phyloP scores from a whole-genome alignment of 2,888 invertebrate species.

The Drosophila hamatofila region DNA sequence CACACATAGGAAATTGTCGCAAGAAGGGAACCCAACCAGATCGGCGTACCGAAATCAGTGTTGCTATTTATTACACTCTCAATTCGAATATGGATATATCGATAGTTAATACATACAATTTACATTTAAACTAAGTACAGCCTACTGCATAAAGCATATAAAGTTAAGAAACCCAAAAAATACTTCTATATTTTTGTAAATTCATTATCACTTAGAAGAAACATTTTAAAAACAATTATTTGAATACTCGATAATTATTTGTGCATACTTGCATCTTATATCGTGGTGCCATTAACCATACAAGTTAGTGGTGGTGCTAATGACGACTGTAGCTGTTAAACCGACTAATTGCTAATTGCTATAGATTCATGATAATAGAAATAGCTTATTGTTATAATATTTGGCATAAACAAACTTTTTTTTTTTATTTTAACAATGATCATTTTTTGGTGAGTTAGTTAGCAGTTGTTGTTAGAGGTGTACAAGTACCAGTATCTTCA shows the following conservation, averaged over 20 bases:
- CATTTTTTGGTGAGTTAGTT: no score
- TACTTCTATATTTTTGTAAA: not conserved
- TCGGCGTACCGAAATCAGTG: conserved; percentile 11
- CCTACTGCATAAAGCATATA: no score
- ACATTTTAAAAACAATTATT: not conserved
- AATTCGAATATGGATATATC: conserved; percentile 5
- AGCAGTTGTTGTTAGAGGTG: no score
- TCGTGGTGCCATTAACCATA: no score
- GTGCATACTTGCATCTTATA: not conserved
- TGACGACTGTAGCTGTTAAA: not conserved
- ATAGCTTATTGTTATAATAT: not conserved
- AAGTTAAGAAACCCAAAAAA: not conserved
- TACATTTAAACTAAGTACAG: no score
- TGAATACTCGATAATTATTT: not conserved
- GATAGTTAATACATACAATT: no score
- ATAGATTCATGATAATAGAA: not conserved
- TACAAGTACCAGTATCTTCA: no score
- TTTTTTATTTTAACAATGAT: no score
- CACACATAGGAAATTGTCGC: conserved; percentile 36
- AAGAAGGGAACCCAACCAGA: conserved; percentile 23
- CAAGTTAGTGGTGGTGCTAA: not conserved
- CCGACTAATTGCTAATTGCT: not conserved
- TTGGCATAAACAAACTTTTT: no score
- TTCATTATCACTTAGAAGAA: not conserved
- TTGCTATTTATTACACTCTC: not conserved